Evolutionary conservation across 2,113 vertebrate species (phyloP).

Genomic region (Hippocampus mohnikei): DNA sequence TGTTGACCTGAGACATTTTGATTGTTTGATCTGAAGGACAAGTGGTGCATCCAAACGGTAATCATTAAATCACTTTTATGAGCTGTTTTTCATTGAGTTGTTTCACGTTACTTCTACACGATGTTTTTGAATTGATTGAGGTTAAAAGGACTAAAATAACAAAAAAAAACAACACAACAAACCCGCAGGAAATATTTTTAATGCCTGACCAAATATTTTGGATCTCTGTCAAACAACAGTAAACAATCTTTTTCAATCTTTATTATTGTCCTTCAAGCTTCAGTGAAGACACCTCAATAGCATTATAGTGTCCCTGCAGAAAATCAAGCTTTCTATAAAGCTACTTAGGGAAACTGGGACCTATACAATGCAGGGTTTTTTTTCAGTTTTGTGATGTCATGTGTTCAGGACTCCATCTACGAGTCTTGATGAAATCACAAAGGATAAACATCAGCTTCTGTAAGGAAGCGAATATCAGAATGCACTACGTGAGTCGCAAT

Average conservation of each 20-base stretch:
- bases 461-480: neutral
- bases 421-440: neutral
- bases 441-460: neutral
- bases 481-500: too few species aligned
- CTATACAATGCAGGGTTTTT: neutral
- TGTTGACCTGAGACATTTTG: conserved; percentile 21
- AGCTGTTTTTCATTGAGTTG: conserved; percentile 17
- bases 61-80: conserved; percentile 33
- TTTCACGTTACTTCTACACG: conserved; percentile 29
- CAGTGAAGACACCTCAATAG: neutral
- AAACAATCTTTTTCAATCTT: neutral
- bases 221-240: conserved; percentile 2
- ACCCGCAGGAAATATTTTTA: conserved; percentile 27
- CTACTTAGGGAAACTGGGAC: neutral
- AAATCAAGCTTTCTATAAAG: neutral
- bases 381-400: neutral
- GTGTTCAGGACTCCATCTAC: neutral
- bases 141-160: conserved; percentile 18
- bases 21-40: conserved; percentile 25
- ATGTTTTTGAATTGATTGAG: conserved; percentile 12
- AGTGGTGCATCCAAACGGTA: conserved; percentile 25
- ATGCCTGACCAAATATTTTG: conserved; percentile 12
- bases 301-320: neutral
- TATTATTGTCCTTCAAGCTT: neutral
- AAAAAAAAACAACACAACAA: conserved; percentile 33